phyloP scores from a whole-genome alignment of 2,797 vertebrate genomes.

The Jordanella pulchra region DNA sequence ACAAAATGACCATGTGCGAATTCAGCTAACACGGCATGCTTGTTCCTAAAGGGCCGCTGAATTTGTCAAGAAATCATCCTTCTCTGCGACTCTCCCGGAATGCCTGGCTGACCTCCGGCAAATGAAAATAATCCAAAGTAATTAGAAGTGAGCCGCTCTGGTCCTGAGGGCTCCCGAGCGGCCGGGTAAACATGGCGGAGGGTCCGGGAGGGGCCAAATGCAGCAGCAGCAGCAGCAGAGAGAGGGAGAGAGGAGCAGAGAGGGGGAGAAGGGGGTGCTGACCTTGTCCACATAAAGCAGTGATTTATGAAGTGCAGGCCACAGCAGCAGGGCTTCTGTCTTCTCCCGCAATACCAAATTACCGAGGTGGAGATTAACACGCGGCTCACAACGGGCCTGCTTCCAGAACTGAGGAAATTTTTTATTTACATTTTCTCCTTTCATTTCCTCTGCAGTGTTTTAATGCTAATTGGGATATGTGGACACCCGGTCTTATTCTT shows the following conservation, averaged over 20 bases:
- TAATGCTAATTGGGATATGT: conserved; percentile 75
- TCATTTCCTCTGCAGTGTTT: conserved; percentile 87
- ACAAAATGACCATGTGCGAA: conserved; percentile 80
- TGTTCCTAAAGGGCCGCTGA: conserved; percentile 74
- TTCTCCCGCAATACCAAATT: conserved; percentile 98
- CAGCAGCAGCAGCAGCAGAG: neutral
- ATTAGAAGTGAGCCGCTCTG: conserved; percentile 97
- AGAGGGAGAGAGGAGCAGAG: conserved; percentile 38
- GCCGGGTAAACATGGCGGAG: conserved; percentile 97
- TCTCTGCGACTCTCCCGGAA: conserved; percentile 81
- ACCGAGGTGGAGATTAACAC: conserved; percentile 99
- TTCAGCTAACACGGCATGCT: conserved; percentile 79
- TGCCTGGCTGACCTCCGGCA: conserved; percentile 92
- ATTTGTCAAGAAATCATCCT: conserved; percentile 87
- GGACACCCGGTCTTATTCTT: conserved; percentile 45
- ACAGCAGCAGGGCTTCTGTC: conserved; percentile 99
- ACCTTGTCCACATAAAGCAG: conserved; percentile 99
- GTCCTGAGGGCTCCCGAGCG: conserved; percentile 91
- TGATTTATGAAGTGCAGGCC: conserved; percentile 99
- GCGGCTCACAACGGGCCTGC: conserved; percentile 90
- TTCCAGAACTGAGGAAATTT: conserved; percentile 92
- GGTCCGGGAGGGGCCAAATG: conserved; percentile 86
- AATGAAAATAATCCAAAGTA: conserved; percentile 99
- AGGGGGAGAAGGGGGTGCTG: conserved; percentile 84
- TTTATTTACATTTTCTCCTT: conserved; percentile 93